Base-by-base conservation (phyloP, 2,888 invertebrate species). In the Frankliniella intonsa region DNA sequence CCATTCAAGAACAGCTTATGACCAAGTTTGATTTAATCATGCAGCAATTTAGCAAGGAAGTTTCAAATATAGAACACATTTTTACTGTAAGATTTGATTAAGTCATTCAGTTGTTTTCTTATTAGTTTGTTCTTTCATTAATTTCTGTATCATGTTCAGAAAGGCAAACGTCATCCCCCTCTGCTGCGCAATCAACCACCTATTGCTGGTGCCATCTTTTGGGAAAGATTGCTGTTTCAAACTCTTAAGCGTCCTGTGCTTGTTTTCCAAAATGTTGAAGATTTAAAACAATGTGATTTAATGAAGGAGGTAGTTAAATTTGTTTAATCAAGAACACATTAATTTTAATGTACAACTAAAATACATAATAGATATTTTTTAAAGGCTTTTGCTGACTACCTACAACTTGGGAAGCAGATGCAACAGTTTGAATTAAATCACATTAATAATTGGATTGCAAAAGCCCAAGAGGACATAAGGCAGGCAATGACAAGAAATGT, bases 11-110 rank as follows among this genome's bases (percentile, higher is more conserved):
- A 14, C 93, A 94, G 85, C 89, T 97, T 82, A 89, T 93, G 85
- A 92, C 92, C 82, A 97, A 97, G 87, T 96, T 95, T 86, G 95
- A 95, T 84, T 92, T 94, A 51, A 92, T 97, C 81, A 91, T 97
- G 89, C 91, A 93, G 81, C 96, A 95, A 87, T 97, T 96, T 86
- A 92, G 93, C 82, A 94, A 94, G 84, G 97, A 97, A 89, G 92
- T 97, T 81, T 90, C 91, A 22, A 88, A 89, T 5, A 91, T 95
- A 80, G 95, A 93, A 86, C 91, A 91, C 84, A 91, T 91, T 83
- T 95, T 93, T 86, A 90, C 91, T 87, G 95, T 94, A 86, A 87
- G 88, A 87, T 51, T 80, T 50, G 38, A 27, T 19, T 80, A 55
- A 27, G 81, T 50, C 76, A 82, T 82, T 82, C 55, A 69, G 82